Evolutionary conservation across 2,113 vertebrate genomes (phyloP), one percentile per base, ranked within the genome.

Genomic region (Gallinago undulata): DNA sequence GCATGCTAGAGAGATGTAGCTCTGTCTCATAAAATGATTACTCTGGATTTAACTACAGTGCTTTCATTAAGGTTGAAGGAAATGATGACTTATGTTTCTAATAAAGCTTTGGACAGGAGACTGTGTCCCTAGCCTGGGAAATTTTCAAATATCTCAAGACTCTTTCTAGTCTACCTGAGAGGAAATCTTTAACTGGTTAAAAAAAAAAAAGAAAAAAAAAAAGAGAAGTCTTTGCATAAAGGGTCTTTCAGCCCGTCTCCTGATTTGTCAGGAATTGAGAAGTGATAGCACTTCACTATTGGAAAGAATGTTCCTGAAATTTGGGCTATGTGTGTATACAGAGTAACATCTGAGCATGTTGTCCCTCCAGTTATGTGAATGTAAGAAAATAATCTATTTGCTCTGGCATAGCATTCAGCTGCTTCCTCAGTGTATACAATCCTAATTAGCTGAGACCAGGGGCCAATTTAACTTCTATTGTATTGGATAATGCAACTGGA

Each of bases 21-120:
- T 85, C 84, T 90, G 90, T 28, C 73, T 87, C 56, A 41, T 95
- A 74, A 84, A 96, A 68, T 78, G 22, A 89, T 97, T 95, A 78
- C 31, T 24, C 33, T 86, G 43, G 25, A 43, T 92, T 89, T 87
- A 93, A 92, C 60, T 48, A 68, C 30, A 11, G 51, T 72, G 56
- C 83, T 89, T 92, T 94, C 56, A 84, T 95, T 93, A 92, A 82
- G 33, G 66, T 84, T 47, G 45, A 63, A 84, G 69, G 62, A 96
- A 96, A 94, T 79, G 9, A 79, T 89, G 60, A 79, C 56, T 94
- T 92, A 75, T 51, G 12, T 78, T 91, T 91, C 81, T 75, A 84
- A 78, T 63, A 67, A 87, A 51, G 33, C 64, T 77, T 88, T 47
- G 50, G n/a, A 73, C 27, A 69, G 41, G 31, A 80, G 41, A n/a